Evolutionary conservation across 2,113 vertebrate species (phyloP), one percentile per base, ranked within the genome.

Genomic region (Toxotes chatareus): DNA sequence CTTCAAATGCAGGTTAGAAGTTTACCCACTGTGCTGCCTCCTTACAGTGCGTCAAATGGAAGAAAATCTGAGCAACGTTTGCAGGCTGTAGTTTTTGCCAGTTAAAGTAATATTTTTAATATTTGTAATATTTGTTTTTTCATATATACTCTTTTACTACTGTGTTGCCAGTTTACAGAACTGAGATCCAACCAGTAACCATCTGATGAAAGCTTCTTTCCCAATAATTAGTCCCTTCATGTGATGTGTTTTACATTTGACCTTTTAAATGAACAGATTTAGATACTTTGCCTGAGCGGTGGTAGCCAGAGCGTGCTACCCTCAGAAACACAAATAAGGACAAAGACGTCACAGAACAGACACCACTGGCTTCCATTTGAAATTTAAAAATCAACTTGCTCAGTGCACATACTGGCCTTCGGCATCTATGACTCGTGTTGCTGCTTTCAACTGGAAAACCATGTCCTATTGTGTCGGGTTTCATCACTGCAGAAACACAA

Each of bases 381-480:
- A 64, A 79, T 27, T 16, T 31, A 79, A 64, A 55, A 23, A 55
- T 11, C 10, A 57, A 64, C 42, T 46, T 17, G 31, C 65, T n/a
- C 19, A n/a, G 27, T 32, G 19, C 13, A 34, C 14, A 34, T 31
- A 23, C 17, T 59, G 17, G 56, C 13, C 14, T 17, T 34, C 6
- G 4, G 27, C 27, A 36, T 32, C n/a, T 38, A 8, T 38, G 11
- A 69, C 19, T 51, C 27, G 12, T 6, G 9, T 36, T 36, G 32
- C 27, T 27, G 27, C 27, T 27, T 27, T 27, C 2, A 5, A 5
- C 19, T 32, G 3, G 7, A 46, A 12, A 65, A 31, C 16, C 3
- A 13, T 2, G 4, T 59, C 63, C 51, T 57, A 12, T 2, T 42
- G 46, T 31, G 46, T 38, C 19, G 23, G 2, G 10, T 5, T n/a